Evolutionary conservation across 1,140 invertebrate species (phyloP).

Genomic region (Neodiprion virginianus): DNA sequence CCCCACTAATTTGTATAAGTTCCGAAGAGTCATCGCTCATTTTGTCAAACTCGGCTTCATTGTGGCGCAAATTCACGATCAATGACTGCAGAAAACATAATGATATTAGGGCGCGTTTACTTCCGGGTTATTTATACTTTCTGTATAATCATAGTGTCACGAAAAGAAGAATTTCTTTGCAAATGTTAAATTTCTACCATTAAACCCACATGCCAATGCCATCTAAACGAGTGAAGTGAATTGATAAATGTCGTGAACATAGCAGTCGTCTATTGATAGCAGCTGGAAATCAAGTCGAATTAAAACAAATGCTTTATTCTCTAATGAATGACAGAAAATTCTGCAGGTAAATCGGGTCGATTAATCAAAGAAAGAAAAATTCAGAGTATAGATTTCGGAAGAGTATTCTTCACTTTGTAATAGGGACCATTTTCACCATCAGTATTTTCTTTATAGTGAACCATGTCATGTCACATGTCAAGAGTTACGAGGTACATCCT

Average conservation of each 20-base stretch:
- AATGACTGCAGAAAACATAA: slow-evolving; percentile 70
- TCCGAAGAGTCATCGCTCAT: slow-evolving; percentile 89
- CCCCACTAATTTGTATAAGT: slow-evolving; percentile 85
- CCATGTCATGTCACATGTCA: background rate
- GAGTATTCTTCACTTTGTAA: too few relatives aligned
- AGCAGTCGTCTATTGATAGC: background rate
- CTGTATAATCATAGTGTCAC: slow-evolving; percentile 14
- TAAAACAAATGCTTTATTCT: background rate
- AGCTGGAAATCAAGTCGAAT: background rate
- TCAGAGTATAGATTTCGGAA: too few relatives aligned
- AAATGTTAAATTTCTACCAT: slow-evolving; percentile 11
- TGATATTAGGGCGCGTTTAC: background rate
- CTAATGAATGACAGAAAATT: background rate
- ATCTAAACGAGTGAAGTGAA: background rate
- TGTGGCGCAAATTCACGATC: slow-evolving; percentile 77
- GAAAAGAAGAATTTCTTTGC: slow-evolving; percentile 24
- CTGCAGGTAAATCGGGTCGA: background rate
- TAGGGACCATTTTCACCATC: background rate
- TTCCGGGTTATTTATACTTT: background rate
- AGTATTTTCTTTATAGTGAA: background rate
- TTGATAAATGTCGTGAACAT: background rate
- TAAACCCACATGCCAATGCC: slow-evolving; percentile 21
- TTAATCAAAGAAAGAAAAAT: background rate
- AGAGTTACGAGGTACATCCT: background rate
- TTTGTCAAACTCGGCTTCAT: slow-evolving; percentile 88